Evolutionary conservation across 2,888 invertebrate genomes (phyloP), one percentile per base, ranked within the genome.

Genomic region (Tridacna gigas): DNA sequence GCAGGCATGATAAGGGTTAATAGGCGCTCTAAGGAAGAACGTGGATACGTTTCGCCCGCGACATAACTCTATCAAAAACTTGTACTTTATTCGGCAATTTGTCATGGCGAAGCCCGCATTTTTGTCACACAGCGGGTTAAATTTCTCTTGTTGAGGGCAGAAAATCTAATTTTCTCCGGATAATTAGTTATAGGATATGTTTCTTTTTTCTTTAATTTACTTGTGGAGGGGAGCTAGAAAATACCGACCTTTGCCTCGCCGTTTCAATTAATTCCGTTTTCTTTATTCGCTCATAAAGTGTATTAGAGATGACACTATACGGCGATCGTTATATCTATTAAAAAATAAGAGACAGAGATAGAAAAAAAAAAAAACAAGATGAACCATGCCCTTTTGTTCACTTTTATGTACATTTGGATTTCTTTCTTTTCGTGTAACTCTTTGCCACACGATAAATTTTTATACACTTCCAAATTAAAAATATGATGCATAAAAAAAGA

Each of bases 151-250:
- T 74, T 48, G 63, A 77, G 84, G 83, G 80, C 82, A 80, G 65
- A 60, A 83, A 83, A 87, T 87, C 87, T 87, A 87, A 87, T 87
- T 87, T 83, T 87, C 82, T 37, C 12, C 65, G 77, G 74, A 87
- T 87, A 87, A 87, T 87, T 87, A 87, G 87, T 87, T 84, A 87
- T 84, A 77, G 80, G 87, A 87, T 84, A 80, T 75, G 74, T 71
- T 73, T 67, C 56, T 60, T 22, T 78, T 69, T 76, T 37, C 37
- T 83, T 74, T 84, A 87, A 87, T 87, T 87, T 87, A 87, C 87
- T 77, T 75, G 73, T 47, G 11, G 37, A 37, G 37, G 37, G 37
- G 37, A 37, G 37, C 37, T 37, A 7, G 37, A 37, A 37, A 37
- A 37, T 7, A 7, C 69, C 63, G 78, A 66, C 75, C 74, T 61